Evolutionary conservation across 2,888 invertebrate genomes (phyloP), one percentile per base, ranked within the genome.

Genomic region (Eurytoma californica): DNA sequence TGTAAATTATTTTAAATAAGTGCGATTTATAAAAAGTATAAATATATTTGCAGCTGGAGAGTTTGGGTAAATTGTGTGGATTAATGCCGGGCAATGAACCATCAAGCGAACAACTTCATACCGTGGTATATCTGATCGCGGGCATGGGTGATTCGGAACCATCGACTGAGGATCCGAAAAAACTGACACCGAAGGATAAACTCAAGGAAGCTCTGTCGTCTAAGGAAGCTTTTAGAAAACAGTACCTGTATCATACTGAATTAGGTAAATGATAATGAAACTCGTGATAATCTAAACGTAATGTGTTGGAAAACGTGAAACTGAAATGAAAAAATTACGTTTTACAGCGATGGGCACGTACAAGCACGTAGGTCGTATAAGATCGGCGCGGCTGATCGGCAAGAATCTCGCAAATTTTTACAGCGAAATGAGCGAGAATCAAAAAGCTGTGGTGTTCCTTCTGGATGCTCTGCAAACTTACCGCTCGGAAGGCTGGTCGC

Each of bases 241-340:
- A 97, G 84, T 98, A 98, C 88, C 91, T 98, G 88, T 98, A 98
- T 90, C 91, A 98, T 79, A 97, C 97, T 0, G 98, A 98, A 89
- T 91, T 98, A 82, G 81, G 81, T 81, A 55, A 39, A 13, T 61
- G 7, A 3, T 20, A 16, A 39, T 65, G 24, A 20, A 12, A 60
- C 24, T 39, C 1, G 39, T 9, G 9, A 39, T 39, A 7, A 39
- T 39, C 9, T 39, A 9, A 39, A 39, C 9, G 9, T 4, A 7
- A 39, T 9, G 7, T 30, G 0, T 9, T 9, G 1, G 30, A 28
- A 28, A 49, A 47, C 2, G 28, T 24, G 9, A 24, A 51, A 47
- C 3, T 47, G 18, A 14, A 28, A 39, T n/a, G 9, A 58, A 53
- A 39, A 58, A 67, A 57, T 58, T 73, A 61, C 4, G 4, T 51